These are phyloP conservation scores for Psittacula cyanocephala DNA, from an alignment of 2,113 vertebrate species.

Conservation along the genomic window DNA sequence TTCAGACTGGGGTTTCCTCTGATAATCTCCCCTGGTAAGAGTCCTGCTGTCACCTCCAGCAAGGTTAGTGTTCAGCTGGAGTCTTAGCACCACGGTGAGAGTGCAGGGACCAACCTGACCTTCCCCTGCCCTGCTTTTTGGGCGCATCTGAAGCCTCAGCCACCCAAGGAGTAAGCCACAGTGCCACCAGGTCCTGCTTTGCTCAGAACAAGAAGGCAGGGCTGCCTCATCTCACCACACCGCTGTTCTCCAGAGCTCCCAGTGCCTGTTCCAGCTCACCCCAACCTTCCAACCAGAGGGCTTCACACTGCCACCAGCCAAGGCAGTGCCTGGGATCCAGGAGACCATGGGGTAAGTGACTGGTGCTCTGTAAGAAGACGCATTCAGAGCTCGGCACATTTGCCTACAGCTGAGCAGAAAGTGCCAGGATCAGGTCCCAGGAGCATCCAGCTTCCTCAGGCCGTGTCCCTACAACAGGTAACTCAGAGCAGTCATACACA, in stretches of 20 bases:
- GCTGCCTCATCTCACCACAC: not conserved
- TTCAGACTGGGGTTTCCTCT: not conserved
- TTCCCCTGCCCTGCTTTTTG: not conserved
- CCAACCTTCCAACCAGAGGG: not conserved
- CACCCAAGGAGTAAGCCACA: not conserved
- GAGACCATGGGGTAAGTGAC: not conserved
- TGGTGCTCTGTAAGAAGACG: not conserved
- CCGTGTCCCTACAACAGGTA: not conserved
- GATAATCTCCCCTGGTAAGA: not conserved
- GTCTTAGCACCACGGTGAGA: not conserved
- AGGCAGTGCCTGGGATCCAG: not conserved
- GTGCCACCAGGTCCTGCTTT: not conserved
- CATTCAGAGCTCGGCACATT: not conserved
- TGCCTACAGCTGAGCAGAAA: not conserved
- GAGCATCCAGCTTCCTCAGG: not conserved
- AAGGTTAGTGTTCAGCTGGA: not conserved
- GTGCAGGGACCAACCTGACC: accelerated
- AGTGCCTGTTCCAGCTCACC: not conserved
- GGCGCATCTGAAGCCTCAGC: not conserved
- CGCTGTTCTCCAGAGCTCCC: not conserved
- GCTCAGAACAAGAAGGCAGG: not conserved
- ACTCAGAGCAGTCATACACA: not conserved
- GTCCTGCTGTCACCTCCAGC: not conserved
- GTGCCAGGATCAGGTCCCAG: not conserved
- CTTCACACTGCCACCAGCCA: not conserved